Base-by-base conservation (phyloP, 2,113 vertebrate genomes). In the Zonotrichia leucophrys region DNA sequence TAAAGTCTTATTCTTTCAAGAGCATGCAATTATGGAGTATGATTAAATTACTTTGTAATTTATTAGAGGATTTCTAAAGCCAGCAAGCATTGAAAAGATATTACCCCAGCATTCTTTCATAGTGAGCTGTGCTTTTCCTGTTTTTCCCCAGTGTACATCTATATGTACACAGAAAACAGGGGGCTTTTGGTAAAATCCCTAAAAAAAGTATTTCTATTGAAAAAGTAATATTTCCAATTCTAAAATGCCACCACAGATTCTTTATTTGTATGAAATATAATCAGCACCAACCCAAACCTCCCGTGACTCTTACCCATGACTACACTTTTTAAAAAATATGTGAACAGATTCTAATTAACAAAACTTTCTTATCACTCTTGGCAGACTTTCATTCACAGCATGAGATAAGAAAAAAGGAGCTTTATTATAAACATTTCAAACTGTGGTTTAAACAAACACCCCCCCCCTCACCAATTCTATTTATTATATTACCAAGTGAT, bases 341-440 rank as follows among this genome's bases (percentile, higher is more conserved):
- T 94, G 86, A 96, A 97, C 92, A 95, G 82, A 90, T 86, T 96
- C 90, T 76, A 72, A 79, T 92, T 76, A 96, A 95, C 76, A 90
- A 76, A 97, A 97, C 88, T 96, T 97, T 95, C 95, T 97, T 97
- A 97, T 96, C 95, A 35, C 58, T 94, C 28, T 85, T 56, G 24
- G 74, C 96, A 97, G 96, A 89, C 58, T 91, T 84, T 84, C 68
- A 87, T 92, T 96, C 95, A 69, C 78, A 95, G 50, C 35, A 47
- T 0, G 1, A 88, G 62, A 89, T 66, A 67, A 92, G 70, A 73
- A 94, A 92, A 95, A 87, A 86, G 49, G 80, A 88, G 50, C 83
- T 94, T 76, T 83, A 78, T 82, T 68, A 16, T 66, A 91, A 84
- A 55, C 55, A 53, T 89, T 93, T 85, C 70, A 95, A 67, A 89